Conservation (phyloP, 2,113 vertebrate genomes). For the Cathartes aura region DNA sequence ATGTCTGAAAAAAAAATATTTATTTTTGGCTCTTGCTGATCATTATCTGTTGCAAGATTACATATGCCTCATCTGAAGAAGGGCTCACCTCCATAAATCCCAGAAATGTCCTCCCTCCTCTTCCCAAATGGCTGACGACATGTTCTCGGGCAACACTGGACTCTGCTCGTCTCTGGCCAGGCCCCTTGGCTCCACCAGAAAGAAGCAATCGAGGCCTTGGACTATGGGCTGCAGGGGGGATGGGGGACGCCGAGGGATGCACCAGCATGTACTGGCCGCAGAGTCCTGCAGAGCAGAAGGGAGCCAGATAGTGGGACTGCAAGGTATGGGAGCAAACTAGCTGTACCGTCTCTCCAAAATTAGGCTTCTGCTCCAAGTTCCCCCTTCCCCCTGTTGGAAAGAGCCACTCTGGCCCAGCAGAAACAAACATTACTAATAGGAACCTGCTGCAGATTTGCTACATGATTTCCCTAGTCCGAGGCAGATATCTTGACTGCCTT, state of each 20-base stretch:
- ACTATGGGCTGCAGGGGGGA: no score
- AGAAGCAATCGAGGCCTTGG: neutral
- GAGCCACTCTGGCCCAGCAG: neutral
- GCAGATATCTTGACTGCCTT: neutral
- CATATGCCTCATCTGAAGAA: neutral
- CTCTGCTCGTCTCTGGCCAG: neutral
- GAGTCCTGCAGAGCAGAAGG: neutral
- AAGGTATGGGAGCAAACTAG: neutral
- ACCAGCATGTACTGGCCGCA: neutral
- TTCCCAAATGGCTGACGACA: neutral
- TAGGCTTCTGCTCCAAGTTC: neutral
- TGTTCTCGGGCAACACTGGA: neutral
- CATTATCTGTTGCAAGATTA: neutral
- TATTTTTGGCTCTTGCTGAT: neutral
- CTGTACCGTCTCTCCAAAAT: neutral
- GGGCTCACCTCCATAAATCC: neutral
- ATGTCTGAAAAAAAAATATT: neutral
- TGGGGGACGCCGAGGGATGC: rapidly evolving
- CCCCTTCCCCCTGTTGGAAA: neutral
- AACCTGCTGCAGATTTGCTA: neutral
- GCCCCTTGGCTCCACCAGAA: neutral
- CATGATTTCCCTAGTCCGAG: neutral
- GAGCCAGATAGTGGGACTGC: neutral
- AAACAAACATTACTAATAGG: neutral
- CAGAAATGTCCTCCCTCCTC: neutral